These are phyloP conservation scores for Corbicula japonica DNA, from an alignment of 2,888 invertebrate genomes.

Conservation along the genomic window DNA sequence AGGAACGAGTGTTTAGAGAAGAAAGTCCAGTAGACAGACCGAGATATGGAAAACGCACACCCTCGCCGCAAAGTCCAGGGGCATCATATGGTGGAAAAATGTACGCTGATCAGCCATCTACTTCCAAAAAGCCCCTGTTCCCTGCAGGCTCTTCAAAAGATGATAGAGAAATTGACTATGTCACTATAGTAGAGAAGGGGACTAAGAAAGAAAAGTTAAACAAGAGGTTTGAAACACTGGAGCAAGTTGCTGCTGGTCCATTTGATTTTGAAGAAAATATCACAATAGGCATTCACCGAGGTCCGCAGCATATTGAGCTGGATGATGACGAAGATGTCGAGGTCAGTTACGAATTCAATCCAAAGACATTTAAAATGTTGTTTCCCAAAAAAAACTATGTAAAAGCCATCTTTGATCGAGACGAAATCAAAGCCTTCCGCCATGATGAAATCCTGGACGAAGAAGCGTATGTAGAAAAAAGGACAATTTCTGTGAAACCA, in stretches of 20 bases:
- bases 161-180: constrained; percentile 43
- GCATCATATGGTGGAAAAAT: constrained; percentile 39
- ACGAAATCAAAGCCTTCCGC: constrained; percentile 77
- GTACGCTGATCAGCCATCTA: constrained; percentile 42
- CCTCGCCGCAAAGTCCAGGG: constrained; percentile 18
- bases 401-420: constrained; percentile 80
- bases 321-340: constrained; percentile 67
- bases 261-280: constrained; percentile 81
- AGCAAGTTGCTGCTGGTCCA: constrained; percentile 52
- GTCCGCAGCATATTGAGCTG: constrained; percentile 66
- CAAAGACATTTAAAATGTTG: constrained; percentile 75
- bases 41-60: constrained; percentile 5
- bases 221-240: constrained; percentile 59
- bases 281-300: constrained; percentile 81
- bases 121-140: constrained; percentile 37
- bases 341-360: constrained; percentile 73
- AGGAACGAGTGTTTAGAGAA: constrained; percentile 21
- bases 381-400: constrained; percentile 76
- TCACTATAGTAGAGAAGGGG: constrained; percentile 49
- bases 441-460: constrained; percentile 78
- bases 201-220: constrained; percentile 39
- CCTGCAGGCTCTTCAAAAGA: constrained; percentile 22
- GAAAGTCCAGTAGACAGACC: constrained; percentile 26
- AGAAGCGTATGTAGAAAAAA: constrained; percentile 72
- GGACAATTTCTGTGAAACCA: constrained; percentile 72